These are phyloP conservation scores for Eupithecia abbreviata DNA, from an alignment of 2,888 invertebrate species.

Conservation along the genomic window DNA sequence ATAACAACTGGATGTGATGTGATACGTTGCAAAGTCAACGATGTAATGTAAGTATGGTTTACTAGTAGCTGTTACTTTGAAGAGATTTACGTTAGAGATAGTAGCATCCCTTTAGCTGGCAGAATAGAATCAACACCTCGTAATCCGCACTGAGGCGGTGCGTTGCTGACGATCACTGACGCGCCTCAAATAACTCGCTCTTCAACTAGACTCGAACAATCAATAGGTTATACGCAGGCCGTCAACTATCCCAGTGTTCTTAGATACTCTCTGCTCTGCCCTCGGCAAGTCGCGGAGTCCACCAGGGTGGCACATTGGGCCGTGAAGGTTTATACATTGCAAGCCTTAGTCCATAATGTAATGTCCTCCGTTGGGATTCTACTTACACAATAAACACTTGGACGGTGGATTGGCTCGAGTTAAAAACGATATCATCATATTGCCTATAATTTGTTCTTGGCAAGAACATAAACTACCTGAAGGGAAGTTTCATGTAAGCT, in stretches of 20 bases:
- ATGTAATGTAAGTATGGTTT: neutral
- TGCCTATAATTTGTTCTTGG: neutral
- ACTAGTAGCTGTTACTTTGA: neutral
- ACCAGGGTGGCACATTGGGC: neutral
- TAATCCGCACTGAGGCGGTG: constrained; percentile 13
- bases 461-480: neutral
- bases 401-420: neutral
- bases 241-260: neutral
- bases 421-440: neutral
- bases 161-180: constrained; percentile 4
- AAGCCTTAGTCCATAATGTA: neutral
- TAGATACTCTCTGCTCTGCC: constrained; percentile 4
- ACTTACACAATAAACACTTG: neutral
- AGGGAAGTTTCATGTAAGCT: neutral
- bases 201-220: constrained; percentile 1
- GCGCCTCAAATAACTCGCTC: neutral
- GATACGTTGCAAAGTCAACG: neutral
- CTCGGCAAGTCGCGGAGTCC: neutral
- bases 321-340: neutral
- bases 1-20: too few species aligned
- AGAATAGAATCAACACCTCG: neutral
- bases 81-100: too few species aligned
- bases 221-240: neutral
- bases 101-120: neutral
- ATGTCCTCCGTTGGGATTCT: neutral